Base-by-base conservation (phyloP, 2,888 invertebrate species). In the Lasioglossum malachurum region DNA sequence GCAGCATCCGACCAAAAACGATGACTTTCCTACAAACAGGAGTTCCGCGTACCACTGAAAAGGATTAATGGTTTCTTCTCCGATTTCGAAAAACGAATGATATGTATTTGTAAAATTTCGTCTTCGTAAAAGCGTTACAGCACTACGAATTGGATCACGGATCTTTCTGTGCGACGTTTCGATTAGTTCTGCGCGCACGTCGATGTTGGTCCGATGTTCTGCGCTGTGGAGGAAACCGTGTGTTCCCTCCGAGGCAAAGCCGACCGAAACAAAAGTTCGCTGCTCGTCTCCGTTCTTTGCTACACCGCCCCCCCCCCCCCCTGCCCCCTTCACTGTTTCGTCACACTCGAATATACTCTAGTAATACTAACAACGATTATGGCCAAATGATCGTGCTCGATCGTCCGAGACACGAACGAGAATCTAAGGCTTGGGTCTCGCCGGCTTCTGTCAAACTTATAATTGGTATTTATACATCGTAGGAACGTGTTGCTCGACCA, bases 401-500 rank as follows among this genome's bases (percentile, higher is more conserved):
- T 12, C 69, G 69, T 69, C n/a, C 71, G 71, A 38, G 41, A n/a
- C 14, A 14, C 71, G 71, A 41, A 38, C 38, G 71, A 41, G 41
- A 41, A 41, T 69, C 69, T 69, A 69, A 67, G 67, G 67, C 67
- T 67, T 67, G 7, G 35, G 35, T 67, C 67, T 67, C 67, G 67
- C 35, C 69, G 69, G 69, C 35, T 10, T 69, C 38, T 71, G 38
- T 53, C 53, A 31, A 41, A 72, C 49, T 27, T 71, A 27, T 23
- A 72, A 72, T 71, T 41, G 46, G 35, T 77, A 44, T 76, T 57
- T 57, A 57, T n/a, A 57, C 57, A 57, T 57, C 76, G 73, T 57
- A 78, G 78, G 78, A 85, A 75, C 85, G 78, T 77, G 60, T 82
- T 85, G 38, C 81, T 85, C 90, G 90, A 72, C 90, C 90, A 89